These are phyloP conservation scores for Avahi laniger DNA, from an alignment of 2,797 vertebrate species.

Conservation along the genomic window DNA sequence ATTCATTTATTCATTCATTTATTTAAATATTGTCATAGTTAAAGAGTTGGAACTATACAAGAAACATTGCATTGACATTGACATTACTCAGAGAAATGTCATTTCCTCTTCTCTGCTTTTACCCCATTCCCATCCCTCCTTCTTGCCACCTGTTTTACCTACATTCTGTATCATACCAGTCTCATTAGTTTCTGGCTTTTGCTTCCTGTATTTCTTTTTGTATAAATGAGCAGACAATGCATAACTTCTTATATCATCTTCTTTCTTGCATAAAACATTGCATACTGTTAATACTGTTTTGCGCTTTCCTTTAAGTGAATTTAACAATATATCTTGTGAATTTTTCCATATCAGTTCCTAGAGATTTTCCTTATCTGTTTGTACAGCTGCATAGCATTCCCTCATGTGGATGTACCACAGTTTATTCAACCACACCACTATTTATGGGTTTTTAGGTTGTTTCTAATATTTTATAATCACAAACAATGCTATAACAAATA, in stretches of 20 bases:
- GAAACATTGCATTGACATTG: too few relatives aligned
- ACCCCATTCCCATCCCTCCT: background rate
- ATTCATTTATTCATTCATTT: background rate
- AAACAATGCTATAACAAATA: background rate
- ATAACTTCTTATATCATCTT: background rate
- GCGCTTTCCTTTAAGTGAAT: background rate
- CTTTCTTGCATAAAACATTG: background rate
- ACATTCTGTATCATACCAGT: background rate
- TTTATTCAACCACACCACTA: background rate
- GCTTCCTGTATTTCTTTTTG: background rate
- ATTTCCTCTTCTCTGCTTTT: background rate
- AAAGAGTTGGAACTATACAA: background rate
- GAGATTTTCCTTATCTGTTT: background rate
- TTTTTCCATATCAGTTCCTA: slow-evolving; percentile 8
- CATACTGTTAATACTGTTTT: background rate
- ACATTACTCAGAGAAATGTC: background rate
- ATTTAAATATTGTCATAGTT: background rate
- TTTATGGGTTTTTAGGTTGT: background rate
- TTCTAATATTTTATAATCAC: background rate
- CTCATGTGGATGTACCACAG: too few relatives aligned
- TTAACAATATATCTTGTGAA: background rate
- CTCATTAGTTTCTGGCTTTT: background rate
- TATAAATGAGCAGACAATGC: background rate
- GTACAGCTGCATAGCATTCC: background rate
- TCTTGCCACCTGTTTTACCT: background rate